Evolutionary conservation across 2,113 vertebrate genomes (phyloP).

Genomic region (Lates calcarifer): DNA sequence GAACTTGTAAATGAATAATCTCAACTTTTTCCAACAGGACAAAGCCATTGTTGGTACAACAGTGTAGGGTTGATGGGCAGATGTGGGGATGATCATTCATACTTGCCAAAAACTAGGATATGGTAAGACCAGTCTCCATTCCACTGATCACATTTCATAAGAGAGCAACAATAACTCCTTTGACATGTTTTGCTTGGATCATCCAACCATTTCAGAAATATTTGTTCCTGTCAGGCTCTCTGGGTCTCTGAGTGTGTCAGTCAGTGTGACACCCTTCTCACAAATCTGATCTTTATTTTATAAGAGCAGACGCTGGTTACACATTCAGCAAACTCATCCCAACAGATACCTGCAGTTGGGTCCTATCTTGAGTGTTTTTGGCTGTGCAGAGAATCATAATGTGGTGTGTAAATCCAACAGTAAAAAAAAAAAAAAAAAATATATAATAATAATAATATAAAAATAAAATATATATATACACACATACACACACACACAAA

Average conservation of each 20-base stretch:
- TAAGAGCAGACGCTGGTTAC: neutral
- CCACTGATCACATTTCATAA: neutral
- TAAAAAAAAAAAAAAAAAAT: too few species aligned
- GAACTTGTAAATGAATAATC: neutral
- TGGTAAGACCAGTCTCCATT: neutral
- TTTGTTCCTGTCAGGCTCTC: neutral
- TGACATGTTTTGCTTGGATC: neutral
- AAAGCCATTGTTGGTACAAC: neutral
- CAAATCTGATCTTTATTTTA: slow-evolving; percentile 17
- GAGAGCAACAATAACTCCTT: neutral
- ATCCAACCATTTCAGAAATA: neutral
- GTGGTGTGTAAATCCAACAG: too few species aligned
- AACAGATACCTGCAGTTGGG: neutral
- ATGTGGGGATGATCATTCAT: neutral
- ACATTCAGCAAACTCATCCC: neutral
- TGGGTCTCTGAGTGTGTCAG: neutral
- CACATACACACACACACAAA: too few species aligned
- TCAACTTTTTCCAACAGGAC: neutral
- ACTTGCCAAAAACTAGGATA: neutral
- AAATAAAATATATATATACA: too few species aligned
- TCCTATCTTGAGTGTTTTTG: neutral
- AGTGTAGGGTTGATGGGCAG: too few species aligned
- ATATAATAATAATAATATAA: too few species aligned
- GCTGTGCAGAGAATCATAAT: slow-evolving; percentile 6
- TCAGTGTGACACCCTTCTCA: neutral